phyloP scores from a whole-genome alignment of 2,113 vertebrate species.

The Nothocercus julius region DNA sequence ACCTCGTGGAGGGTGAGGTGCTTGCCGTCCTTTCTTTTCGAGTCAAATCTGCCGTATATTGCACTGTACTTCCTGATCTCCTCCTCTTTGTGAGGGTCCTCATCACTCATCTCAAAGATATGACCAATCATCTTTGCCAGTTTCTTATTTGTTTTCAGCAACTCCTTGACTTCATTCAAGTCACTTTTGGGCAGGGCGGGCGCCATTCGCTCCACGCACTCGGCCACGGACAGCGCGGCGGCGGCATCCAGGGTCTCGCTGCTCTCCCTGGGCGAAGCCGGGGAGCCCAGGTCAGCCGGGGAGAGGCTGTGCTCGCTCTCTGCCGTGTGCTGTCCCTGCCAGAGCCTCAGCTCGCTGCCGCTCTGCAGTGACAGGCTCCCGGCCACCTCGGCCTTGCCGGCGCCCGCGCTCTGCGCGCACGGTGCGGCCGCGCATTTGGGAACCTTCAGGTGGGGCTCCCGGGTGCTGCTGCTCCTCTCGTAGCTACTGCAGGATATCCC shows the following conservation, averaged over 20 bases:
- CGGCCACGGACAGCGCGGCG: constrained; percentile 89
- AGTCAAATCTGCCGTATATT: constrained; percentile 98
- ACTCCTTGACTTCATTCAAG: constrained; percentile 85
- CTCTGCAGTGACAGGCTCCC: constrained; percentile 83
- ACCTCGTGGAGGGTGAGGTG: constrained; percentile 98
- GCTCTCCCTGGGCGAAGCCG: constrained; percentile 91
- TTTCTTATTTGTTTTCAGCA: constrained; percentile 95
- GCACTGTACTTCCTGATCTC: constrained; percentile 98
- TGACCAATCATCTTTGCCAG: constrained; percentile 97
- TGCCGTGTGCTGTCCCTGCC: constrained; percentile 87
- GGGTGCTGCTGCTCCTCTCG: constrained; percentile 75
- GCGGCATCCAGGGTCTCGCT: constrained; percentile 90
- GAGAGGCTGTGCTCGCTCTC: constrained; percentile 93
- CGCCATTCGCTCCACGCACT: constrained; percentile 93
- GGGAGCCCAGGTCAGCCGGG: constrained; percentile 90
- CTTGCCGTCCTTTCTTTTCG: constrained; percentile 95
- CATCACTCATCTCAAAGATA: constrained; percentile 94
- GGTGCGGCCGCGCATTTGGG: constrained; percentile 85
- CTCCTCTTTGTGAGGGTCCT: constrained; percentile 91
- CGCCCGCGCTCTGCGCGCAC: constrained; percentile 82
- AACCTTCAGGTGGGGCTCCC: constrained; percentile 87
- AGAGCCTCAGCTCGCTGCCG: constrained; percentile 83
- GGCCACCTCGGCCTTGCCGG: constrained; percentile 76
- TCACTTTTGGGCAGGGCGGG: constrained; percentile 86
- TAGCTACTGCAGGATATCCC: constrained; percentile 81